These are phyloP conservation scores for Nomada hirtipes DNA, from an alignment of 2,888 invertebrate species.

Conservation along the genomic window DNA sequence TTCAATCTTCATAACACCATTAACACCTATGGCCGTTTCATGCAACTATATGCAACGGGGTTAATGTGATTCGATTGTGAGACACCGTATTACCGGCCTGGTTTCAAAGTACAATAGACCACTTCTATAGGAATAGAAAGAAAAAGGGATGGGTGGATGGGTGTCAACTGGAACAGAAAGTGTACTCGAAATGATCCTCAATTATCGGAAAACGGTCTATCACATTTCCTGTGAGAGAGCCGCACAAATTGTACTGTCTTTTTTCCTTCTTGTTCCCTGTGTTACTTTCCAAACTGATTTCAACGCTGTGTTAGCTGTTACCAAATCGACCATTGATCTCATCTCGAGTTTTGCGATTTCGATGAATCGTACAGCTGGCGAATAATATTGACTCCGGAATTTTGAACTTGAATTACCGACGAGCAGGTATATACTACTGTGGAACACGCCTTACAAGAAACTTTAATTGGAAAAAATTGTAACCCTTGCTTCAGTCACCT, in stretches of 20 bases:
- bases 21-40: too few species aligned
- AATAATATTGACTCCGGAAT: not conserved
- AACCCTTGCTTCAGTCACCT: too few species aligned
- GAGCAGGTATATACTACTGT: not conserved
- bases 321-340: not conserved
- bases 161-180: constrained; percentile 9
- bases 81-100: too few species aligned
- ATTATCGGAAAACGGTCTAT: constrained; percentile 39
- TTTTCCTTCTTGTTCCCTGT: not conserved
- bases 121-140: not conserved
- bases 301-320: not conserved
- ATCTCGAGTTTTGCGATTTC: not conserved
- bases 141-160: too few species aligned
- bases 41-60: too few species aligned
- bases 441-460: too few species aligned
- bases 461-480: too few species aligned
- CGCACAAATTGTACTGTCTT: not conserved
- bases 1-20: too few species aligned
- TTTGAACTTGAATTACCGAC: not conserved
- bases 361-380: not conserved
- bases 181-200: constrained; percentile 7
- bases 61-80: too few species aligned
- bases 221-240: not conserved
- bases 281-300: constrained; percentile 2
- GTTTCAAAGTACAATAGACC: not conserved